Evolutionary conservation across 2,888 invertebrate species (phyloP).

Genomic region (Patella caerulea): DNA sequence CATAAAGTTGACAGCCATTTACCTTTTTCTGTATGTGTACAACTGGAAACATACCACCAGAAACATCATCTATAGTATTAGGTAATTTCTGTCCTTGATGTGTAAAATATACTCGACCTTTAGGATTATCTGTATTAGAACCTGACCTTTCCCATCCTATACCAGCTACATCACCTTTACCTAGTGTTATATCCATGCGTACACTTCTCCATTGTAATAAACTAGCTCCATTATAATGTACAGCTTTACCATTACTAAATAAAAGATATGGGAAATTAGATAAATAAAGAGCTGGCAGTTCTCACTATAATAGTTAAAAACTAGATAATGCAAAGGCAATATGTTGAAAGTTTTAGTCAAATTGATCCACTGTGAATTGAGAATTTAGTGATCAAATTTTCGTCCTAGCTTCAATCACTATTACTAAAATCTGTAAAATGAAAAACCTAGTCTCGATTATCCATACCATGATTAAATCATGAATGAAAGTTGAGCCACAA

Average conservation of each 20-base stretch:
- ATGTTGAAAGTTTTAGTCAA: too few species aligned
- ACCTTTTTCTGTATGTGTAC: slow-evolving; percentile 72
- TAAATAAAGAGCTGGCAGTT: too few species aligned
- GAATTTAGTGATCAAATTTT: too few species aligned
- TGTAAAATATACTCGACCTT: slow-evolving; percentile 70
- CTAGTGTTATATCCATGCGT: slow-evolving; percentile 66
- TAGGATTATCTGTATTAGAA: slow-evolving; percentile 53
- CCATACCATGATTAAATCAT: too few species aligned
- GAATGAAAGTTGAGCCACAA: too few species aligned
- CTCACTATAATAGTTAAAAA: too few species aligned
- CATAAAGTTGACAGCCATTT: neutral
- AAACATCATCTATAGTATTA: slow-evolving; percentile 68
- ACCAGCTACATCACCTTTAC: slow-evolving; percentile 68
- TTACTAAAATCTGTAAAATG: too few species aligned
- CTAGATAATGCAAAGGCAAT: too few species aligned
- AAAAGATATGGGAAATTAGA: neutral
- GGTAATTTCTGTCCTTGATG: slow-evolving; percentile 66
- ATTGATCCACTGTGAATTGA: too few species aligned
- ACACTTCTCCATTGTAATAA: slow-evolving; percentile 71
- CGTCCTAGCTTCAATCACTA: too few species aligned
- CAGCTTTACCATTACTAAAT: slow-evolving; percentile 70
- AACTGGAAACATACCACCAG: slow-evolving; percentile 69
- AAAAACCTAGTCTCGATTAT: too few species aligned
- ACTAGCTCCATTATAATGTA: slow-evolving; percentile 71
- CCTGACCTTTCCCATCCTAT: slow-evolving; percentile 69